A percentile compares a stretch with the other conserved stretches of the same genome.
Evolutionary conservation across 2,797 vertebrate species (phyloP).

Genomic region (Catostomus latipinnis): DNA sequence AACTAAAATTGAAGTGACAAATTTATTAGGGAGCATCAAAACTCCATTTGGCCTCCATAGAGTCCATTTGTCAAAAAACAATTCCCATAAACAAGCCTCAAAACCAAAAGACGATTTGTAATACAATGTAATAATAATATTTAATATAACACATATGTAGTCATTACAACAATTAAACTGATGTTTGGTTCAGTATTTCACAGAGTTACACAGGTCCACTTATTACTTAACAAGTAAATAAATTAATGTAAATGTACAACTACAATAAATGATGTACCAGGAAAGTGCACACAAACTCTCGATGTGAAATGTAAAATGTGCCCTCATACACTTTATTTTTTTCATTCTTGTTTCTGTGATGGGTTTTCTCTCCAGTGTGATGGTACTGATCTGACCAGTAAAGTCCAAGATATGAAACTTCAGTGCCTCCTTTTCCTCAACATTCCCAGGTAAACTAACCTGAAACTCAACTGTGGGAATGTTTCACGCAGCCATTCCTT

Average conservation of each 20-base stretch:
- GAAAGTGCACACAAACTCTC: no score
- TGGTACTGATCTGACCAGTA: constrained; percentile 88
- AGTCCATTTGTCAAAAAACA: no score
- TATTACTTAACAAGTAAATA: no score
- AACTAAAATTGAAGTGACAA: background rate
- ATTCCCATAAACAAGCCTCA: background rate
- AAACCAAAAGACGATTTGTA: background rate
- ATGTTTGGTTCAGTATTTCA: no score
- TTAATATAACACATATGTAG: no score
- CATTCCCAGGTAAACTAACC: constrained; percentile 88
- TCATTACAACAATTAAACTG: no score
- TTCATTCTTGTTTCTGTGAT: background rate
- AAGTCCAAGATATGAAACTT: constrained; percentile 93
- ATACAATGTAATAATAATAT: no score
- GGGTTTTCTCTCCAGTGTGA: constrained; percentile 82
- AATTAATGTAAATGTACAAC: no score
- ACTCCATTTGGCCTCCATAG: no score
- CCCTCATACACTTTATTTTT: background rate
- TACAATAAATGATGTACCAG: no score
- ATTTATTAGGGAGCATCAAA: background rate
- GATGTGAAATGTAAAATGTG: no score
- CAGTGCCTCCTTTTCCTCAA: constrained; percentile 97
- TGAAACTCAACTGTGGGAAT: background rate
- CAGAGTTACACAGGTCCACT: no score
- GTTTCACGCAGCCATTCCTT: background rate